A percentile compares a stretch with the other conserved stretches of the same genome.
Evolutionary conservation across 2,888 invertebrate genomes (phyloP).

Genomic region (Drosophila algonquin): DNA sequence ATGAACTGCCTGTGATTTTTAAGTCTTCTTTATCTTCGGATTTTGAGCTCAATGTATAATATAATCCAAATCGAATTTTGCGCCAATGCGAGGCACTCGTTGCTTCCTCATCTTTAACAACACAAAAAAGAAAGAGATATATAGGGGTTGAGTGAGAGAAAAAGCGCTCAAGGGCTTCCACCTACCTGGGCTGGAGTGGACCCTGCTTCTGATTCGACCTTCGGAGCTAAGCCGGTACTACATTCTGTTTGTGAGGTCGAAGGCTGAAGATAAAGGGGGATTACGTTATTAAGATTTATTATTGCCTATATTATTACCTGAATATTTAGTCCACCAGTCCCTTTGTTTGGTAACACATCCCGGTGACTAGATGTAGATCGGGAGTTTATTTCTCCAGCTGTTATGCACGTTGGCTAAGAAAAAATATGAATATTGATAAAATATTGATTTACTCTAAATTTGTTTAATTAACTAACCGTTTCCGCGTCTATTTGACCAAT

Average conservation of each 20-base stretch:
- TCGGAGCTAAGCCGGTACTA: neutral
- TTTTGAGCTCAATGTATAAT: conserved; percentile 43
- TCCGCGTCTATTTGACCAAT: neutral
- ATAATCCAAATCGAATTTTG: conserved; percentile 75
- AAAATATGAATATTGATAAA: too few relatives aligned
- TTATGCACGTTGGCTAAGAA: neutral
- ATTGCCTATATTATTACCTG: conserved; percentile 3
- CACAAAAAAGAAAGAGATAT: neutral
- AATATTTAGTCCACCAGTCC: conserved; percentile 8
- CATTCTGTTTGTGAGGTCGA: neutral
- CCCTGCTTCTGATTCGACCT: neutral
- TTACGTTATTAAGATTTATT: neutral
- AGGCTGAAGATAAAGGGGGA: neutral
- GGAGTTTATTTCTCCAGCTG: neutral
- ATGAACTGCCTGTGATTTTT: neutral
- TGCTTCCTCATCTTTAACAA: conserved; percentile 51
- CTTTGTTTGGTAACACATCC: neutral
- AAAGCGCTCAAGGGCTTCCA: neutral
- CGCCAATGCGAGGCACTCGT: conserved; percentile 75
- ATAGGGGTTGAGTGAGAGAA: neutral
- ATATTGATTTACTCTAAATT: neutral
- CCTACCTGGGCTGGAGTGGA: conserved; percentile 4
- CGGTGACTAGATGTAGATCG: conserved; percentile 2
- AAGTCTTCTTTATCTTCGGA: neutral
- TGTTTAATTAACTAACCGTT: neutral